Evolutionary conservation across 2,113 vertebrate species (phyloP), one percentile per base, ranked within the genome.

Genomic region (Poecilia latipinna): DNA sequence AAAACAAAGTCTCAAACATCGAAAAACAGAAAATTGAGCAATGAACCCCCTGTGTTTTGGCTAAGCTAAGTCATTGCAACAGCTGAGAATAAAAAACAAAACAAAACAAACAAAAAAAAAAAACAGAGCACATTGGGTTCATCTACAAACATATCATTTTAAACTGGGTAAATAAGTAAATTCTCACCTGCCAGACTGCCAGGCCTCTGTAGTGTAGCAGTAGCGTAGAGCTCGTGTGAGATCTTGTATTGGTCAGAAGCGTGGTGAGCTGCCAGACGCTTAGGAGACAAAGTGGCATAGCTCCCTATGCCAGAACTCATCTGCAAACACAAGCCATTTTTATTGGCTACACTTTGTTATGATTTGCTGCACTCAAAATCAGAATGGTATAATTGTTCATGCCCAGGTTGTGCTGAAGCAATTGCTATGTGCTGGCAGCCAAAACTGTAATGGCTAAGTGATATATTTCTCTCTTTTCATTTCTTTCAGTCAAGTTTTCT

Each of bases 201-300:
- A 13, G 97, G 97, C 90, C 97, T 96, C 94, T 98, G 97, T 71
- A 98, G 95, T 11, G 97, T 98, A 82, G 97, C 96, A 4, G 96
- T 97, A 83, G 97, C 96, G 85, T 98, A 98, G 68, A 98, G 95
- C 89, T 98, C 97, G 91, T 98, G 96, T 77, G 97, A 96, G 85
- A 97, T 97, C 93, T 99, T 99, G 95, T 97, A 98, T 92, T 96
- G 97, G 88, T 99, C 97, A 39, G 97, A 95, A 66, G 96, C 94
- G 94, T 98, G 97, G 82, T 93, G 93, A 79, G 91, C 87, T 77
- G 96, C 96, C 91, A 98, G 95, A 76, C 97, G 95, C 93, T 99
- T 99, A 91, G 97, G 97, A 88, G 97, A 98, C 89, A 99, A 94
- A 32, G 97, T 98, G 89, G 97, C 97, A 93, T 99, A 99, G 92